Percentiles rank a stretch among this genome's conserved stretches.
Conservation (phyloP, 2,113 vertebrate species). For the Saguinus imperator region DNA sequence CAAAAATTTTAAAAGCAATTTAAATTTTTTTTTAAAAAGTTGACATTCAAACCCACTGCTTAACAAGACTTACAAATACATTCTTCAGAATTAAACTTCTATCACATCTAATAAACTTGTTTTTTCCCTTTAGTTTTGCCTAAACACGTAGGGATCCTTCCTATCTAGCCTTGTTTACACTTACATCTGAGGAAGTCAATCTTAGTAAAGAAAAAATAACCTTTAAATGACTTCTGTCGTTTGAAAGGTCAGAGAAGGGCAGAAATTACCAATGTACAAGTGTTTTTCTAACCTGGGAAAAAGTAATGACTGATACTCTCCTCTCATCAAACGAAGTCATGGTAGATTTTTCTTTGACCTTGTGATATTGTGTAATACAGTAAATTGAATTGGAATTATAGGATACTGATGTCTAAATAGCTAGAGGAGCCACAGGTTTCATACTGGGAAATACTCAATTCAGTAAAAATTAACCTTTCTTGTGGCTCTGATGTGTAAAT, state of each 20-base stretch:
- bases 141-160: background rate
- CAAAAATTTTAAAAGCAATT: no score
- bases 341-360: background rate
- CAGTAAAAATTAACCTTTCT: background rate
- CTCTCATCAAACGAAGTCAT: background rate
- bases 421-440: background rate
- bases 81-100: background rate
- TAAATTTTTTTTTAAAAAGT: background rate
- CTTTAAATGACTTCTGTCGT: background rate
- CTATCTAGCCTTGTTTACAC: background rate
- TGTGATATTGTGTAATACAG: background rate
- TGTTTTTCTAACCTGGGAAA: background rate
- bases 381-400: background rate
- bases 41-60: background rate
- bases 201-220: background rate
- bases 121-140: background rate
- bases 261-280: background rate
- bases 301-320: background rate
- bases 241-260: background rate
- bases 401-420: background rate
- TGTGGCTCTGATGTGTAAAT: background rate
- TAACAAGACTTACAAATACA: background rate
- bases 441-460: background rate
- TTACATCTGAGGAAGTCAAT: background rate
- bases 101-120: background rate